Evolutionary conservation across 2,113 vertebrate genomes (phyloP).

Genomic region (Fregetta grallaria): DNA sequence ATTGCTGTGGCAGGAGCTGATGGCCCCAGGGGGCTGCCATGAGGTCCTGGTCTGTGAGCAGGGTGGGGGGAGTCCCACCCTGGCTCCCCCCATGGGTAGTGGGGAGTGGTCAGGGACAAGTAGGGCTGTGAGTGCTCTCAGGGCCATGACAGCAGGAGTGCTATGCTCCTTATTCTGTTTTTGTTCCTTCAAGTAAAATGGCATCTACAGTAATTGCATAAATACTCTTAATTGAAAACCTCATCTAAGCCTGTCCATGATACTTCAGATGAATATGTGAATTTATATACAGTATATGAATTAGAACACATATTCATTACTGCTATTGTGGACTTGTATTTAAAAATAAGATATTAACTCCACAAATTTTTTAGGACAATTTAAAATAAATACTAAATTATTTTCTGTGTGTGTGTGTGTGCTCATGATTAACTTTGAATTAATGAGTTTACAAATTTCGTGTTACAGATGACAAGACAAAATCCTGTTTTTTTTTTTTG

Average conservation of each 20-base stretch:
- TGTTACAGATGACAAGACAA: not conserved
- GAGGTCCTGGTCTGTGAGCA: no score
- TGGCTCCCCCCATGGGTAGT: not conserved
- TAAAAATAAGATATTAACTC: not conserved
- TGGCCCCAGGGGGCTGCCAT: no score
- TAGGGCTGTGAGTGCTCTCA: not conserved
- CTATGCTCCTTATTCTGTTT: not conserved
- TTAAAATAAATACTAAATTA: not conserved
- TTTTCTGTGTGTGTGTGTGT: not conserved
- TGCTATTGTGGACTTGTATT: not conserved
- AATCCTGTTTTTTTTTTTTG: not conserved
- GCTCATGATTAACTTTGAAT: not conserved
- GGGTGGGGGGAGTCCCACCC: fast-evolving
- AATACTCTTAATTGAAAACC: not conserved
- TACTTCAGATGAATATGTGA: not conserved
- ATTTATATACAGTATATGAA: not conserved
- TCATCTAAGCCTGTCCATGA: not conserved
- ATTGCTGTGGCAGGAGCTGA: fast-evolving
- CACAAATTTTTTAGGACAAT: not conserved
- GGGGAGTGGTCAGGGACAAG: not conserved
- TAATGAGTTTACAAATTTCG: not conserved
- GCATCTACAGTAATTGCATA: not conserved
- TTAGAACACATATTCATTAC: not conserved
- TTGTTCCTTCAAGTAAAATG: not conserved
- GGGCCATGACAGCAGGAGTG: not conserved